A percentile compares a stretch with the other conserved stretches of the same genome.
Evolutionary conservation across 2,113 vertebrate genomes (phyloP).

Genomic region (Dicaeum eximium): DNA sequence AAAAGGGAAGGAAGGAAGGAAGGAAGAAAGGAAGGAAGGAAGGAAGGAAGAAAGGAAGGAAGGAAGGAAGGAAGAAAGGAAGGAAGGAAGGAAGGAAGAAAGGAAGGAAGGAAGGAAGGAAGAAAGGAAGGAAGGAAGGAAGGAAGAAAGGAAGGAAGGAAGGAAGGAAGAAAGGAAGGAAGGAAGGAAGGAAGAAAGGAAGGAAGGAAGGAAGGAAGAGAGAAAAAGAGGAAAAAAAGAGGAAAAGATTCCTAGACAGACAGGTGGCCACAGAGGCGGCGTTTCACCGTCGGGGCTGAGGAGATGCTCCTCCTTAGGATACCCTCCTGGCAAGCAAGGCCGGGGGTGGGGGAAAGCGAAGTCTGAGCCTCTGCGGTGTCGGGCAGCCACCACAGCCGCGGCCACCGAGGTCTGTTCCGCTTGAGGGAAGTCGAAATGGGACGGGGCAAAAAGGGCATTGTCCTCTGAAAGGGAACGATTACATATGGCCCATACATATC

Average conservation of each 20-base stretch:
- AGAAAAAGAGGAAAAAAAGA: too few relatives aligned
- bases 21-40: too few relatives aligned
- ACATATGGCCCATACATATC: conserved; percentile 84
- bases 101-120: not conserved
- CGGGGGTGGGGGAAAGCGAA: not conserved
- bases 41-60: too few relatives aligned
- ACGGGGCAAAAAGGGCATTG: conserved; percentile 82
- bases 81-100: too few relatives aligned
- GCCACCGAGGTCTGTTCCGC: conserved; percentile 71
- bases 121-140: not conserved
- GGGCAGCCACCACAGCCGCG: conserved; percentile 5
- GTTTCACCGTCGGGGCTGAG: not conserved
- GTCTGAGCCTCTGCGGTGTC: not conserved
- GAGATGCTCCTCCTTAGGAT: not conserved
- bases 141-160: too few relatives aligned
- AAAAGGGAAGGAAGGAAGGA: too few relatives aligned
- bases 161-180: too few relatives aligned
- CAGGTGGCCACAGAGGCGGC: not conserved
- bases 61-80: too few relatives aligned
- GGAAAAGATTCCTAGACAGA: not conserved
- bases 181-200: too few relatives aligned
- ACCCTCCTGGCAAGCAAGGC: not conserved
- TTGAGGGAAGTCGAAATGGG: conserved; percentile 78
- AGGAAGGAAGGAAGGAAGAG: too few relatives aligned
- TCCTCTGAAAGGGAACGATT: conserved; percentile 89